Evolutionary conservation across 2,113 vertebrate species (phyloP).

Genomic region (Melanerpes formicivorus): DNA sequence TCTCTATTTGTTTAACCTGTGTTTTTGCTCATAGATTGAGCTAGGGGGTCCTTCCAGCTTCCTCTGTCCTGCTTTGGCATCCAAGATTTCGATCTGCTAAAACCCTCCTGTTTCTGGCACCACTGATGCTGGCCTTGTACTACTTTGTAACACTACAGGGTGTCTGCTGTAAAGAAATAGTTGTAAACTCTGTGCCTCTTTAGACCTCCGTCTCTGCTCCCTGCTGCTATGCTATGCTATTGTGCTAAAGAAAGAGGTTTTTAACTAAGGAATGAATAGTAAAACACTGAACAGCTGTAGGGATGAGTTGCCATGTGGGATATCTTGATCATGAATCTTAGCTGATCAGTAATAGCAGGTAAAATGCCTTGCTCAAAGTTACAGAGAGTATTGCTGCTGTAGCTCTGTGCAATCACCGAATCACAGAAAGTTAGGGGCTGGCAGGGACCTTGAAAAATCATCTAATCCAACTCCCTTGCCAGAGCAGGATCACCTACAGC

Average conservation of each 20-base stretch:
- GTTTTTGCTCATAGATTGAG: neutral
- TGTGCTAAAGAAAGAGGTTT: slow-evolving; percentile 24
- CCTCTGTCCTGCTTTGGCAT: neutral
- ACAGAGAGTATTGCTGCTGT: neutral
- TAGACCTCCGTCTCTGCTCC: neutral
- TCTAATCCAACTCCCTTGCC: too few relatives aligned
- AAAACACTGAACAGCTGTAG: neutral
- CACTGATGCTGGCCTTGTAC: neutral
- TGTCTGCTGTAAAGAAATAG: neutral
- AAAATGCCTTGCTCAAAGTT: neutral
- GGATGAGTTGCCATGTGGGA: neutral
- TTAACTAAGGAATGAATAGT: slow-evolving; percentile 19
- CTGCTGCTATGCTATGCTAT: neutral
- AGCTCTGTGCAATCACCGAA: neutral
- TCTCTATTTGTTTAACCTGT: neutral
- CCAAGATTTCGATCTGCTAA: neutral
- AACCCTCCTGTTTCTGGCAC: neutral
- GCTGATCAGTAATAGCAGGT: neutral
- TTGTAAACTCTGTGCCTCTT: neutral
- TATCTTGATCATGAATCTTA: neutral
- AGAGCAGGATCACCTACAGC: too few relatives aligned
- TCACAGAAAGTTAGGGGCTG: too few relatives aligned
- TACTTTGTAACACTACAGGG: neutral
- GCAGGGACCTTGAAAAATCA: too few relatives aligned
- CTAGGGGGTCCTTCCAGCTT: neutral